Conservation (phyloP, 30 jellyfish, hydroid and myxozoan genomes). For the Aurelia aurita region DNA sequence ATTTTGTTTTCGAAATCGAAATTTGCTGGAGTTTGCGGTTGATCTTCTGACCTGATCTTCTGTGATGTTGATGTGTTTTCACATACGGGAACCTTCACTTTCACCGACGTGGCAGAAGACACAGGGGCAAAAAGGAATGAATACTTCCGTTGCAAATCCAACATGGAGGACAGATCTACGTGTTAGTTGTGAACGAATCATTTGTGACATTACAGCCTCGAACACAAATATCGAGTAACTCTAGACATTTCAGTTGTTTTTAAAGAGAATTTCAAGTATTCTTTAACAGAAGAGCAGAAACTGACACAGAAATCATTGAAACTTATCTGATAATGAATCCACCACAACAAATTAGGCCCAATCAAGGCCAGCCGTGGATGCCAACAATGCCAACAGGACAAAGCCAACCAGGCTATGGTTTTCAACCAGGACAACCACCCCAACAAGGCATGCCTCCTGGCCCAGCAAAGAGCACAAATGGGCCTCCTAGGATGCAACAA, state of each 20-base stretch:
- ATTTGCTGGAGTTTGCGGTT: not conserved
- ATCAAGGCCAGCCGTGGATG: constrained; percentile 49
- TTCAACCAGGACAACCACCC: constrained; percentile 43
- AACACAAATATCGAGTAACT: too few relatives aligned
- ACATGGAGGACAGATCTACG: constrained; percentile 59
- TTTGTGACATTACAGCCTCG: not conserved
- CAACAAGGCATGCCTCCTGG: constrained; percentile 29
- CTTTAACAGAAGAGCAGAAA: too few relatives aligned
- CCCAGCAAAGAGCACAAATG: constrained; percentile 46
- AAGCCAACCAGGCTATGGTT: constrained; percentile 12
- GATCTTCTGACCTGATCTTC: constrained; percentile 44
- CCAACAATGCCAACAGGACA: constrained; percentile 49
- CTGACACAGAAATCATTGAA: too few relatives aligned
- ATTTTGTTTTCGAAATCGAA: too few relatives aligned
- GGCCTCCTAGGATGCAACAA: constrained; percentile 44
- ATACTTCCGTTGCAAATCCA: constrained; percentile 67
- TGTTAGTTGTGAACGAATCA: constrained; percentile 27
- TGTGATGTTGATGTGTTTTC: not conserved
- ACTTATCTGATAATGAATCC: constrained; percentile 2
- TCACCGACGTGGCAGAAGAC: constrained; percentile 83
- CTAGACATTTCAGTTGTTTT: too few relatives aligned
- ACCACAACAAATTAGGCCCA: constrained; percentile 63
- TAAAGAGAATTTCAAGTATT: too few relatives aligned
- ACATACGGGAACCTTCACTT: constrained; percentile 72
- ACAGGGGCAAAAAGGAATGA: constrained; percentile 46